A percentile compares a stretch with the other conserved stretches of the same genome.
Conservation (phyloP, 2,113 vertebrate genomes). For the Limanda limanda region DNA sequence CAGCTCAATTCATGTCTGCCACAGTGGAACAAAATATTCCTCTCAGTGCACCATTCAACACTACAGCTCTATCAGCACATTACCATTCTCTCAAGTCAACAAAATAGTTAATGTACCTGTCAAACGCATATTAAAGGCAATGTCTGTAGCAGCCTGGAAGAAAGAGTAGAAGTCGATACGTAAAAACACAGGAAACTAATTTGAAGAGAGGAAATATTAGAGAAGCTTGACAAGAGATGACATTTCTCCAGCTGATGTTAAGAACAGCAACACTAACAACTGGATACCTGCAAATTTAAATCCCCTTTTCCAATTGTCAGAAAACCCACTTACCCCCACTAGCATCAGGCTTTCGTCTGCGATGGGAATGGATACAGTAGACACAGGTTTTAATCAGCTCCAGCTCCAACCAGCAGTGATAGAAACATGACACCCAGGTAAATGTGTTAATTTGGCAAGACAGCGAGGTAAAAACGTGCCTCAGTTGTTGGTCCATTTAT, state of each 20-base stretch:
- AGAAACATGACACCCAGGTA: too few species aligned
- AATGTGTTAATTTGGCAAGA: too few species aligned
- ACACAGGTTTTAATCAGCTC: too few species aligned
- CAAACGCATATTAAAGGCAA: conserved; percentile 33
- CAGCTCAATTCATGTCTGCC: conserved; percentile 25
- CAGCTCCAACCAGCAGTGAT: too few species aligned
- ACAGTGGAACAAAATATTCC: conserved; percentile 42
- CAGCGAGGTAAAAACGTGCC: too few species aligned
- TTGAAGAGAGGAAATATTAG: neutral
- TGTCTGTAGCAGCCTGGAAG: neutral
- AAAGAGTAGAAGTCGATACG: conserved; percentile 1
- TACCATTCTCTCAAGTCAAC: conserved; percentile 30
- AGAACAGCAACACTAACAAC: neutral
- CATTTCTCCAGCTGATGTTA: neutral
- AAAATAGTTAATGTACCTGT: conserved; percentile 49
- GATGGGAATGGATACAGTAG: too few species aligned
- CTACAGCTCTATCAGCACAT: conserved; percentile 31
- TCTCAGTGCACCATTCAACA: conserved; percentile 14
- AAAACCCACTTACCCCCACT: too few species aligned
- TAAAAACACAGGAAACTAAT: conserved; percentile 21
- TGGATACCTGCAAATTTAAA: neutral
- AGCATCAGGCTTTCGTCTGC: too few species aligned
- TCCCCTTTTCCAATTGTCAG: too few species aligned
- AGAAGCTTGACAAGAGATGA: neutral
- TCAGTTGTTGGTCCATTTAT: too few species aligned